A percentile compares a stretch with the other conserved stretches of the same genome.
These are phyloP conservation scores for Drosophila kohkoa DNA, from an alignment of 1,140 invertebrate genomes.

Conservation along the genomic window DNA sequence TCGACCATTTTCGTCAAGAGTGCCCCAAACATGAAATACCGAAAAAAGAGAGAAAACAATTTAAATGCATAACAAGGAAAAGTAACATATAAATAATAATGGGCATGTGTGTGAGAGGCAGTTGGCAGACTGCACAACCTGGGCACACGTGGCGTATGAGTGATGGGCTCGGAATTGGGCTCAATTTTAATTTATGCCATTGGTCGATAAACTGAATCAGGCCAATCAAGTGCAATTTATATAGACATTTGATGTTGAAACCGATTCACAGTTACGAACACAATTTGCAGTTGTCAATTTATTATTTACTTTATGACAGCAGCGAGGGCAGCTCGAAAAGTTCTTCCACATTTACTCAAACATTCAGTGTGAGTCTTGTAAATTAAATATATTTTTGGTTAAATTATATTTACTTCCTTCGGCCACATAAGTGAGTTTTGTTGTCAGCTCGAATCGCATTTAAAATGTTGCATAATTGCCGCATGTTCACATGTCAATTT, in stretches of 20 bases:
- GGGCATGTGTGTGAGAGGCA: conserved; percentile 7
- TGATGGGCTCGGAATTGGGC: conserved; percentile 42
- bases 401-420: background rate
- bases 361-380: too few species aligned
- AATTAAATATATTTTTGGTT: conserved; percentile 4
- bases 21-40: too few species aligned
- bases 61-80: conserved; percentile 73
- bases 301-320: conserved; percentile 59
- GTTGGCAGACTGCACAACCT: too few species aligned
- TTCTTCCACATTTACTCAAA: background rate
- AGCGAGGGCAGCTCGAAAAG: conserved; percentile 41
- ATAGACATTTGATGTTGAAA: conserved; percentile 80
- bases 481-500: conserved; percentile 73
- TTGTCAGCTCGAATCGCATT: conserved; percentile 1
- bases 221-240: conserved; percentile 82
- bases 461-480: conserved; percentile 57
- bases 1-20: conserved; percentile 57
- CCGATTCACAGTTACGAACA: conserved; percentile 63
- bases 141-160: conserved; percentile 59
- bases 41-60: conserved; percentile 21
- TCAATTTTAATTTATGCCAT: conserved; percentile 78
- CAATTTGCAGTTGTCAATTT: conserved; percentile 72
- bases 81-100: conserved; percentile 74
- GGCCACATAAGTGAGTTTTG: background rate
- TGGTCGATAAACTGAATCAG: conserved; percentile 68